Percentiles rank a stretch among this genome's conserved stretches.
Conservation (phyloP, 2,888 invertebrate species). For the Nymphalis c-album region DNA sequence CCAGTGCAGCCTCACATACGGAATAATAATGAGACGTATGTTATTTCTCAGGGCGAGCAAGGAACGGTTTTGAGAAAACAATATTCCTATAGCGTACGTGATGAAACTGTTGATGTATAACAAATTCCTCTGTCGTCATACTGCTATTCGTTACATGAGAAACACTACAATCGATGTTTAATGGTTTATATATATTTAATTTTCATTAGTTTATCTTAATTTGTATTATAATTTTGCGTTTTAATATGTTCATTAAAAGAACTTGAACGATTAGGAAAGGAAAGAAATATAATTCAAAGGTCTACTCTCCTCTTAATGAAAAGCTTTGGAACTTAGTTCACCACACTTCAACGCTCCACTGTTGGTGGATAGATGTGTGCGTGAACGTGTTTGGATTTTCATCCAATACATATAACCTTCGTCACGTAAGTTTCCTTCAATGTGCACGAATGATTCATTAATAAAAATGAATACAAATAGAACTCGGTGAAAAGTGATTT, state of each 20-base stretch:
- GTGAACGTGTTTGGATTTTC: too few relatives aligned
- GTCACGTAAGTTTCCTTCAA: too few relatives aligned
- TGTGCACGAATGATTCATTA: too few relatives aligned
- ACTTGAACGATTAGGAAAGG: background rate
- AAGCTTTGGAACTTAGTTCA: too few relatives aligned
- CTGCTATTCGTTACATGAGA: slow-evolving; percentile 69
- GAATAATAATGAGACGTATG: slow-evolving; percentile 66
- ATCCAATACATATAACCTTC: too few relatives aligned
- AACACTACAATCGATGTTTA: slow-evolving; percentile 41
- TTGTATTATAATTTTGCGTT: too few relatives aligned
- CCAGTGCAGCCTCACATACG: slow-evolving; percentile 45
- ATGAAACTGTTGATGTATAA: slow-evolving; percentile 63
- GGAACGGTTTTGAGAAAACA: slow-evolving; percentile 78
- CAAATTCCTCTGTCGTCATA: slow-evolving; percentile 69
- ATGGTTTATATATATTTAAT: background rate
- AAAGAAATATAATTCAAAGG: background rate
- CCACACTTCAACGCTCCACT: too few relatives aligned
- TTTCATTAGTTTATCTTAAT: too few relatives aligned
- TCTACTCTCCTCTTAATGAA: too few relatives aligned
- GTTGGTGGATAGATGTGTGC: too few relatives aligned
- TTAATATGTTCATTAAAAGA: background rate
- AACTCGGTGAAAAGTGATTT: too few relatives aligned
- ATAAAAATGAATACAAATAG: too few relatives aligned
- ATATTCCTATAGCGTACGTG: slow-evolving; percentile 67
- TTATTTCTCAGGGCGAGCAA: slow-evolving; percentile 71